Evolutionary conservation across 37 sponge, comb jelly and placozoan genomes (phyloP), one percentile per base, ranked within the genome.

Genomic region (Corticium candelabrum): DNA sequence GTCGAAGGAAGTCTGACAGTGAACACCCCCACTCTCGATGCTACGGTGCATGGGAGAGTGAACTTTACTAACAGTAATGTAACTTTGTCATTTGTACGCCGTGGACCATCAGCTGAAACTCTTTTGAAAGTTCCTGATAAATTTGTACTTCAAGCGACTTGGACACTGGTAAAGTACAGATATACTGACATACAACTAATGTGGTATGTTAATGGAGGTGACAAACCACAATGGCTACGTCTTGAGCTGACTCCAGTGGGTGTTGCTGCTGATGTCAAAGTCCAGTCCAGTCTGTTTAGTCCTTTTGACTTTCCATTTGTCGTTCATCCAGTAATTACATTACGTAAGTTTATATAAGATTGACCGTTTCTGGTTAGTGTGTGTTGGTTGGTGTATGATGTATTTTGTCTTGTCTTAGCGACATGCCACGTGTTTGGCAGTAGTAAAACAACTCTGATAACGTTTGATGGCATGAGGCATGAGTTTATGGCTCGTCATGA

Each of bases 331-430:
- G 15, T 21, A 27, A 11, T 50, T 21, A 50, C 11, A 50, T 11
- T 21, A 50, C 62, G 62, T 50, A 50, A 50, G 62, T 50, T 50
- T 50, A 50, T 50, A n/a, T n/a, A n/a, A n/a, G n/a, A n/a, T n/a
- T n/a, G n/a, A n/a, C n/a, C n/a, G n/a, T n/a, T n/a, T n/a, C n/a
- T n/a, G n/a, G n/a, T n/a, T n/a, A n/a, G n/a, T n/a, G n/a, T n/a
- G n/a, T n/a, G n/a, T n/a, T n/a, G n/a, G n/a, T n/a, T n/a, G n/a
- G n/a, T n/a, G n/a, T n/a, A n/a, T n/a, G n/a, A n/a, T n/a, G n/a
- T n/a, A n/a, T n/a, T n/a, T n/a, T n/a, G n/a, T n/a, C n/a, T n/a
- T n/a, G n/a, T n/a, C n/a, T n/a, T n/a, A n/a, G n/a, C n/a, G n/a
- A n/a, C n/a, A n/a, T n/a, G n/a, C n/a, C n/a, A n/a, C n/a, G n/a